These are phyloP conservation scores for Sanderia malayensis DNA, from an alignment of 30 jellyfish, hydroid and myxozoan species.

Conservation along the genomic window DNA sequence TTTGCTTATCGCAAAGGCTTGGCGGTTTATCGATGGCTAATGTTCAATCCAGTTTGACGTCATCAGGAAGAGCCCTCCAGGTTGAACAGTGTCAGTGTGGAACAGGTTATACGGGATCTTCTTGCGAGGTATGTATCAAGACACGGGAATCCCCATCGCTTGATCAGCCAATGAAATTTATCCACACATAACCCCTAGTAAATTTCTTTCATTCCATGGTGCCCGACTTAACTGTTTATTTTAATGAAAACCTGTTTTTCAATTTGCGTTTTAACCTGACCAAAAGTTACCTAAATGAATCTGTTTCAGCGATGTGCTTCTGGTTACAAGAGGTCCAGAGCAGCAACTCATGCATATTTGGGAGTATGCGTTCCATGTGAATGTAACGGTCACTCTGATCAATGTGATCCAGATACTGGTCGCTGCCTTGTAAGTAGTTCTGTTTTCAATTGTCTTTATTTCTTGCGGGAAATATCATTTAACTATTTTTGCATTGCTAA, in stretches of 20 bases:
- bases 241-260: neutral
- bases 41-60: neutral
- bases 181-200: too few relatives aligned
- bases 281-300: too few relatives aligned
- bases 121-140: slow-evolving; percentile 81
- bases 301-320: slow-evolving; percentile 67
- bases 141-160: too few relatives aligned
- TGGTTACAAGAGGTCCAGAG: slow-evolving; percentile 56
- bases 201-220: too few relatives aligned
- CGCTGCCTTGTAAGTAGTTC: slow-evolving; percentile 66
- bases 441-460: too few relatives aligned
- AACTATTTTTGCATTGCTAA: neutral
- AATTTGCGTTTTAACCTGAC: neutral
- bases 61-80: slow-evolving; percentile 49
- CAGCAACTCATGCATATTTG: slow-evolving; percentile 23
- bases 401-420: slow-evolving; percentile 75
- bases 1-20: too few relatives aligned
- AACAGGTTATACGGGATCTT: slow-evolving; percentile 63
- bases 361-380: slow-evolving; percentile 73
- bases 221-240: too few relatives aligned
- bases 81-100: slow-evolving; percentile 78
- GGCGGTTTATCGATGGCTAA: slow-evolving; percentile 51
- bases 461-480: too few relatives aligned
- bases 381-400: slow-evolving; percentile 69
- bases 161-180: too few relatives aligned